These are phyloP conservation scores for Microdon myrmicae DNA, from an alignment of 2,888 invertebrate genomes.

Conservation along the genomic window DNA sequence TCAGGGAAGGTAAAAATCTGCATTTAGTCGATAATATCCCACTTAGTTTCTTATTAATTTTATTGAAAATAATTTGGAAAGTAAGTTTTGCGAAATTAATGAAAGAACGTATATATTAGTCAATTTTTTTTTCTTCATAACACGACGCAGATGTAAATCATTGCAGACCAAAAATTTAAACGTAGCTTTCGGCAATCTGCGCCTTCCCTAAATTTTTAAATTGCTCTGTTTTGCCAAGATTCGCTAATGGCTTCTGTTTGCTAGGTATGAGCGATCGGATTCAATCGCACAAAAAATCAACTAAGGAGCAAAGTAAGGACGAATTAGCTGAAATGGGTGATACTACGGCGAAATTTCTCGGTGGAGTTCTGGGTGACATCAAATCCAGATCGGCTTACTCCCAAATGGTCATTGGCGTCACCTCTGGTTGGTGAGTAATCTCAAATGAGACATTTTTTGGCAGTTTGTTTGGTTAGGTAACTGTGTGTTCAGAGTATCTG, in stretches of 20 bases:
- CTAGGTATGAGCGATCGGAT: constrained; percentile 54
- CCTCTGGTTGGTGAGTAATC: constrained; percentile 84
- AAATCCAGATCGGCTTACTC: constrained; percentile 87
- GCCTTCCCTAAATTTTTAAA: too few species aligned
- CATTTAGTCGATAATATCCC: too few species aligned
- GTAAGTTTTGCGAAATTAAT: too few species aligned
- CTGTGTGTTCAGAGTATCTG: not conserved
- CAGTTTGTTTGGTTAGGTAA: constrained; percentile 29
- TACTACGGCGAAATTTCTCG: constrained; percentile 77
- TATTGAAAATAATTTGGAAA: too few species aligned
- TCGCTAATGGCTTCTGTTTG: not conserved
- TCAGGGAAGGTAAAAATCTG: too few species aligned
- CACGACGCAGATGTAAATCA: too few species aligned
- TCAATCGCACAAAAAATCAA: too few species aligned
- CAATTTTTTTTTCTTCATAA: too few species aligned
- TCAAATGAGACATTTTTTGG: not conserved
- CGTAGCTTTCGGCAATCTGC: too few species aligned
- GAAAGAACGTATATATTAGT: too few species aligned
- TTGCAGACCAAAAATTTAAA: constrained; percentile 9
- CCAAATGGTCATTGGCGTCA: constrained; percentile 86
- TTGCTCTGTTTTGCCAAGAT: not conserved
- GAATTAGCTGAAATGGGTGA: constrained; percentile 72
- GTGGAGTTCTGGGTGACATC: constrained; percentile 82
- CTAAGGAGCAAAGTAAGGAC: constrained; percentile 57
- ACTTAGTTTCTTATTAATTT: too few species aligned